Base-by-base conservation (phyloP, 2,113 vertebrate species). In the Heloderma charlesbogerti region DNA sequence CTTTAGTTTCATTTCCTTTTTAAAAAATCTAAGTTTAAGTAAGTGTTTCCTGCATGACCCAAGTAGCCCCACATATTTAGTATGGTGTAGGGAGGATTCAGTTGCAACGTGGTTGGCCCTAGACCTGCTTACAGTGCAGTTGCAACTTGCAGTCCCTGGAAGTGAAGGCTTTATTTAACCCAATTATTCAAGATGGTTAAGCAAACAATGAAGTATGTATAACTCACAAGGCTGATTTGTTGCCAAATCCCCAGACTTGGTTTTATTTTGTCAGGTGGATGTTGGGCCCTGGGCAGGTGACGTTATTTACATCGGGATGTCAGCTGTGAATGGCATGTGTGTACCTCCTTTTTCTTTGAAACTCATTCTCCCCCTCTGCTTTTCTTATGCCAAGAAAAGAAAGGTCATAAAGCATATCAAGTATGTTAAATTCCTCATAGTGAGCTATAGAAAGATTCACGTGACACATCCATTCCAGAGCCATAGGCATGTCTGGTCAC, bases 391-490 rank as follows among this genome's bases (percentile, higher is more conserved):
- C 95, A 90, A 79, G 94, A 71, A 91, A 43, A 15, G 87, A 92
- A 94, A 40, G 92, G 93, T 96, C 77, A 40, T 8, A 20, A 71
- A 92, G 88, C 75, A 60, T 90, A 87, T 93, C 40, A 92, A 82
- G 69, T 34, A 72, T 63, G n/a, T 84, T 92, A 90, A 89, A 91
- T 85, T 88, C 83, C 86, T 51, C 40, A 43, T 88, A 83, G 90
- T 86, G 94, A 96, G 91, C 92, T 88, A 93, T 94, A 96, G 95
- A 96, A 95, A 97, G 90, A 93, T 90, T 94, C 94, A 81, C 77
- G 74, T 95, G 92, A 95, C 95, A 96, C 95, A 96, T 96, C 93
- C n/a, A 48, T 95, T 96, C 96, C 94, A 69, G 96, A 94, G 95
- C 97, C 97, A 94, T 77, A 45, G 91, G 71, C 94, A 96, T 91